Conservation (phyloP, 2,888 invertebrate species). For the Cerceris ruficornis region DNA sequence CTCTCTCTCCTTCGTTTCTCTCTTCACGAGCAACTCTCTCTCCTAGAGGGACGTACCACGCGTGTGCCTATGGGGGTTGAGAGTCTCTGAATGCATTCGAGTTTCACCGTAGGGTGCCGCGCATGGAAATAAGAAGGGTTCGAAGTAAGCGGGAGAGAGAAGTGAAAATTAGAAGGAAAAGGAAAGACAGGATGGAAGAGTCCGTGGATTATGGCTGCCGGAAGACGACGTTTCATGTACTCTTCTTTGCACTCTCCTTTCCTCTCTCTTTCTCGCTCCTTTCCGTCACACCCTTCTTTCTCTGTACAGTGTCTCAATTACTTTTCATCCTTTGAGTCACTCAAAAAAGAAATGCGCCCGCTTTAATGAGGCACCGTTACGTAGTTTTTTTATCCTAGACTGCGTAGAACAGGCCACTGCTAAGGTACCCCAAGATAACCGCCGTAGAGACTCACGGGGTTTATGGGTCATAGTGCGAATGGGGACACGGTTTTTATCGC, state of each 20-base stretch:
- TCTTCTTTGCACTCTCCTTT: constrained; percentile 21
- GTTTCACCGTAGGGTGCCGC: constrained; percentile 65
- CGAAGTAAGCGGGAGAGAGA: constrained; percentile 50
- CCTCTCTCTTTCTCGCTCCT: constrained; percentile 3
- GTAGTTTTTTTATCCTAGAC: constrained; percentile 54
- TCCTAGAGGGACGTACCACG: constrained; percentile 51
- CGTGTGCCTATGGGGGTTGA: constrained; percentile 61
- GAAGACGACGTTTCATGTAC: constrained; percentile 42
- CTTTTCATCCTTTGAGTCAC: constrained; percentile 70
- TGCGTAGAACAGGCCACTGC: constrained; percentile 26
- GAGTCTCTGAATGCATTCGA: constrained; percentile 66
- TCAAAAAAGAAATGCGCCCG: constrained; percentile 63
- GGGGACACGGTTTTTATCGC: constrained; percentile 54
- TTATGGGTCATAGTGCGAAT: constrained; percentile 65
- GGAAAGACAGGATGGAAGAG: constrained; percentile 34
- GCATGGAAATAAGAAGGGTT: constrained; percentile 72
- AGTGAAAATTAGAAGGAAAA: constrained; percentile 17
- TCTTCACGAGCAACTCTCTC: constrained; percentile 30
- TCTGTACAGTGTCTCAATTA: constrained; percentile 69
- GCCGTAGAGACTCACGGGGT: constrained; percentile 54
- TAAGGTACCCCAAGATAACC: constrained; percentile 55
- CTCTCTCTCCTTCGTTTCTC: constrained; percentile 18
- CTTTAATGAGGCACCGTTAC: constrained; percentile 70
- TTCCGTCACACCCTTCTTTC: constrained; percentile 11
- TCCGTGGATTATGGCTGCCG: constrained; percentile 55